phyloP scores from a whole-genome alignment of 2,888 invertebrate species.

The Melinaea menophilus region DNA sequence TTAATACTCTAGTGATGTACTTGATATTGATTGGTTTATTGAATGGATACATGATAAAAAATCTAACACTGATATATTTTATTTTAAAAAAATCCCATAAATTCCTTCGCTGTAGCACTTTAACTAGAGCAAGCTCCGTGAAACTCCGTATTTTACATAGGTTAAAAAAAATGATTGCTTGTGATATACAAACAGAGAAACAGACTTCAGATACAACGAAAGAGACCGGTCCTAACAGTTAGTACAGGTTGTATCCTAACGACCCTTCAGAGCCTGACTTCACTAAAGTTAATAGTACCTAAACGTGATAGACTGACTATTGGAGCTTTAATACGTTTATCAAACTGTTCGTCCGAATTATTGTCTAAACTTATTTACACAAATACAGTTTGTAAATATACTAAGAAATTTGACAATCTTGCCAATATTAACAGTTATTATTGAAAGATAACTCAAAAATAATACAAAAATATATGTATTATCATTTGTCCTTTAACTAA shows the following conservation, averaged over 20 bases:
- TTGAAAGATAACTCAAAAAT: no score
- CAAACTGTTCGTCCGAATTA: not conserved
- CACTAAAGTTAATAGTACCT: slow-evolving; percentile 42
- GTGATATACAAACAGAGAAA: slow-evolving; percentile 24
- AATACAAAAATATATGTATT: no score
- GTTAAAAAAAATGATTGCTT: slow-evolving; percentile 23
- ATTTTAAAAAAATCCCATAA: not conserved
- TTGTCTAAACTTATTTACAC: not conserved
- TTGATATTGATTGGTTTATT: slow-evolving; percentile 1
- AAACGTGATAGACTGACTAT: slow-evolving; percentile 47
- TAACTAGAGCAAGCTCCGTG: not conserved
- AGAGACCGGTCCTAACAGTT: slow-evolving; percentile 50
- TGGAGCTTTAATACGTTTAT: slow-evolving; percentile 15
- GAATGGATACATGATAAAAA: not conserved
- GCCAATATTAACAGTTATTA: no score
- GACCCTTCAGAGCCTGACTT: slow-evolving; percentile 42
- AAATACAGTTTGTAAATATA: no score
- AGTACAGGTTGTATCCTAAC: slow-evolving; percentile 57
- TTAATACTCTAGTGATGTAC: slow-evolving; percentile 15
- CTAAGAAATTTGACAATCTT: no score
- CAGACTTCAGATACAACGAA: slow-evolving; percentile 29
- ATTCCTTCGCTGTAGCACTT: not conserved
- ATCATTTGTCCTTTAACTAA: no score
- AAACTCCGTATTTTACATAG: slow-evolving; percentile 7
- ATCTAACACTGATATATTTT: not conserved